Evolutionary conservation across 2,113 vertebrate species (phyloP).

Genomic region (Haplochromis vanheusdeni): DNA sequence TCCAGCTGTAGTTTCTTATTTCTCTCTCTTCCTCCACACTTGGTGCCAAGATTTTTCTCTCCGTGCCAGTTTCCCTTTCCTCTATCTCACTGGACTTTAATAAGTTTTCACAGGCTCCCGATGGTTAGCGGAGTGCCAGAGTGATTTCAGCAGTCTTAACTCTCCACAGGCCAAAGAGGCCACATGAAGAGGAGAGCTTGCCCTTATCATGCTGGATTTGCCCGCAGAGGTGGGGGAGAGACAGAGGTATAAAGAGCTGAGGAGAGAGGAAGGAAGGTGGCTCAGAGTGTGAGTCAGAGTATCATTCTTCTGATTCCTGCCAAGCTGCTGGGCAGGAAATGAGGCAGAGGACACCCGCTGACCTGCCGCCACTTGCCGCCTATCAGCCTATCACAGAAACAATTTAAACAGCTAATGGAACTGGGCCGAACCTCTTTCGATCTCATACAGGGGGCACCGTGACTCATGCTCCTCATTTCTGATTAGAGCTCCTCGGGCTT

Average conservation of each 20-base stretch:
- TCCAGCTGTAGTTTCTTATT: background rate
- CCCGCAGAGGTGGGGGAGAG: background rate
- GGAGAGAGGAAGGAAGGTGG: constrained; percentile 3
- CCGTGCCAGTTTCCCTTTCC: background rate
- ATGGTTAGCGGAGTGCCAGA: constrained; percentile 1
- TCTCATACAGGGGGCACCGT: background rate
- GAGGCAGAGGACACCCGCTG: constrained; percentile 53
- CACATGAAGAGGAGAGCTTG: constrained; percentile 17
- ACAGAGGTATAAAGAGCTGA: background rate
- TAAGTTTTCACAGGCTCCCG: constrained; percentile 13
- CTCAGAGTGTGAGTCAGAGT: constrained; percentile 1
- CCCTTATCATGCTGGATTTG: constrained; percentile 36
- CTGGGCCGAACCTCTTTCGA: constrained; percentile 23
- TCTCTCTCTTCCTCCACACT: background rate
- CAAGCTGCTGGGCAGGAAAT: constrained; percentile 56
- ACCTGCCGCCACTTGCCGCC: constrained; percentile 44
- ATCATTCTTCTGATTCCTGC: constrained; percentile 23
- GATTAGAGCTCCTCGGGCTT: constrained; percentile 42
- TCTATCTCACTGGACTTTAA: background rate
- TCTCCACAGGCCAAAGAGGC: constrained; percentile 29
- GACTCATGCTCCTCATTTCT: constrained; percentile 43
- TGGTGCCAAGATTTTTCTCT: background rate
- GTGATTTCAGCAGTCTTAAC: constrained; percentile 32
- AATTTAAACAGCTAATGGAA: constrained; percentile 61
- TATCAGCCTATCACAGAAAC: constrained; percentile 52